Conservation (phyloP, 2,113 vertebrate species). For the Muntiacus muntjak region DNA sequence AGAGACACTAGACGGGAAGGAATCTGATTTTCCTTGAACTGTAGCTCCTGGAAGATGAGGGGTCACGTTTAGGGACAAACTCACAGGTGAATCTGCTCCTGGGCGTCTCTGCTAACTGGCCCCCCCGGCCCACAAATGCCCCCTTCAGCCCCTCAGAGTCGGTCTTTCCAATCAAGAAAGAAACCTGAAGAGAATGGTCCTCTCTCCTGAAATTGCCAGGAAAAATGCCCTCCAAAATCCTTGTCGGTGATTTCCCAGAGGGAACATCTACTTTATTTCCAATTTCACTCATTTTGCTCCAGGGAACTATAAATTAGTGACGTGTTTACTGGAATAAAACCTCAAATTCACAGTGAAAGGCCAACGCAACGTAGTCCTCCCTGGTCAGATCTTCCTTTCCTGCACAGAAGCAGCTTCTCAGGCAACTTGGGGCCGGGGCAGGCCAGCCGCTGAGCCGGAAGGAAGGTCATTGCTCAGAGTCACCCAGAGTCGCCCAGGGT, state of each 20-base stretch:
- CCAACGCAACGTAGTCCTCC: neutral
- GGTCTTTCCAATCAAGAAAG: neutral
- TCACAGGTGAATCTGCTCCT: fast-evolving
- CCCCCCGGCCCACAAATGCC: fast-evolving
- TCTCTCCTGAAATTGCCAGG: neutral
- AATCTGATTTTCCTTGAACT: too few relatives aligned
- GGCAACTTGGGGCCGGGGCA: too few relatives aligned
- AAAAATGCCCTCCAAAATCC: neutral
- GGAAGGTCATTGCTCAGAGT: neutral
- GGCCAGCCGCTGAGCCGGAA: fast-evolving
- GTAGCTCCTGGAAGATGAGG: neutral
- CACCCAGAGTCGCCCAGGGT: neutral
- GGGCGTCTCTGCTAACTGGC: fast-evolving
- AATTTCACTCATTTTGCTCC: constrained; percentile 5
- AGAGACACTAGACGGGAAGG: neutral
- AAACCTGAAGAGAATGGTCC: neutral
- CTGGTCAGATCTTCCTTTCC: neutral
- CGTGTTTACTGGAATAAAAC: constrained; percentile 12
- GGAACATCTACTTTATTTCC: constrained; percentile 55
- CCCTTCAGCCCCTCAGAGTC: too few relatives aligned
- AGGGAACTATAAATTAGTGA: constrained; percentile 20
- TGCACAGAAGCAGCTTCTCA: neutral
- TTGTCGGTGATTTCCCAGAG: constrained; percentile 41
- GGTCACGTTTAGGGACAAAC: fast-evolving
- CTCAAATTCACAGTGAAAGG: constrained; percentile 39